Evolutionary conservation across 1,140 invertebrate genomes (phyloP).

Genomic region (Magallana gigas): DNA sequence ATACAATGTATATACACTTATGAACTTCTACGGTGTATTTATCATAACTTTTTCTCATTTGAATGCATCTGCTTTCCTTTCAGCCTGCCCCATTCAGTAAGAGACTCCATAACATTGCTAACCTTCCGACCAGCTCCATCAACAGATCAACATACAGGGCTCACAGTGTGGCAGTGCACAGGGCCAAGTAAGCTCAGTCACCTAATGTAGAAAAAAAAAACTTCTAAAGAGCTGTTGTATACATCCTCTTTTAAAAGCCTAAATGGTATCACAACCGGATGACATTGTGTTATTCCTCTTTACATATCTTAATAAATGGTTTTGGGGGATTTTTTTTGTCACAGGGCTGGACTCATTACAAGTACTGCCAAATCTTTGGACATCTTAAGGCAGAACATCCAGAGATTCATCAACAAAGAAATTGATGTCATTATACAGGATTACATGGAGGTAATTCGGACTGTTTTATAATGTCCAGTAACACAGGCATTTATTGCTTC

Average conservation of each 20-base stretch:
- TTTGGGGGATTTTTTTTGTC: constrained; percentile 39
- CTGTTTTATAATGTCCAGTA: too few relatives aligned
- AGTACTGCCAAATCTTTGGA: constrained; percentile 87
- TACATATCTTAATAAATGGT: not conserved
- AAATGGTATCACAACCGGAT: too few relatives aligned
- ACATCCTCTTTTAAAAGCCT: too few relatives aligned
- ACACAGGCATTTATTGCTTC: too few relatives aligned
- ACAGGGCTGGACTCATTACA: constrained; percentile 73
- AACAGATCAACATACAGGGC: constrained; percentile 71
- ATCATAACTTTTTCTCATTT: not conserved
- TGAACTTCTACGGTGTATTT: too few relatives aligned
- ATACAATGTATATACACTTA: too few relatives aligned
- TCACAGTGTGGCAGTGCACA: constrained; percentile 70
- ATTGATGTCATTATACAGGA: constrained; percentile 87
- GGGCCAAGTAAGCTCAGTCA: constrained; percentile 68
- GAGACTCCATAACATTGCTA: constrained; percentile 69
- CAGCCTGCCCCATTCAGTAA: constrained; percentile 72
- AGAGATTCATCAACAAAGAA: constrained; percentile 88
- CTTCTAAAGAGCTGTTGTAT: not conserved
- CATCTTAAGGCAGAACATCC: constrained; percentile 86
- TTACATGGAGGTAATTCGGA: constrained; percentile 84
- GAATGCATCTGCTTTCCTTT: constrained; percentile 47
- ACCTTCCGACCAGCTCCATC: constrained; percentile 68
- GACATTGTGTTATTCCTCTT: not conserved
- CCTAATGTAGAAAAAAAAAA: not conserved